Base-by-base conservation (phyloP, 2,888 invertebrate species). In the Diplazon laetatorius region DNA sequence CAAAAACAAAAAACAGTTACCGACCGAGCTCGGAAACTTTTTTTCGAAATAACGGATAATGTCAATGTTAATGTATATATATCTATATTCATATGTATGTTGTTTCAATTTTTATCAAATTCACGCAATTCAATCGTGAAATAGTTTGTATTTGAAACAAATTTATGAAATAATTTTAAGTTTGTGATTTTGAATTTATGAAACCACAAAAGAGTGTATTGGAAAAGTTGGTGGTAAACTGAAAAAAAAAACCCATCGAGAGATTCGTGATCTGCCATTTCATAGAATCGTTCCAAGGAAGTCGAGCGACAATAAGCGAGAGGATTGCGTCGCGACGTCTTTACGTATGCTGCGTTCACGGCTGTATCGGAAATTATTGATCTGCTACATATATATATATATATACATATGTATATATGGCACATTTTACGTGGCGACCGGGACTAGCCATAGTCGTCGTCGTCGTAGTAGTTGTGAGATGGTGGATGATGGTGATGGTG, bases 361-460 rank as follows among this genome's bases (percentile, higher is more conserved):
- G 78, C 79, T 82, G 82, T 85, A 88, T 88, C 84, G 85, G 85
- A 83, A 86, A 87, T 87, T 88, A 88, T 88, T 88, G 88, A 88
- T 88, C 87, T 86, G 83, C 81, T 18, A 79, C 73, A 82, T 84
- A 82, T 81, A 77, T 18, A 79, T 73, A 82, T 84, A 82, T 81
- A 77, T n/a, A n/a, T n/a, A n/a, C n/a, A n/a, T n/a, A n/a, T n/a
- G n/a, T n/a, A n/a, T n/a, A n/a, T n/a, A n/a, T 77, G 68, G 71
- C 62, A 42, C 48, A 48, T 39, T 52, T 3, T 68, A 75, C 71
- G 66, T 68, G 70, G 74, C 69, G 69, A 74, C 65, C 77, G 65
- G 55, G 73, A 66, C 72, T 68, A 60, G 69, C 60, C n/a, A 46
- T 55, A 52, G 59, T 55, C 63, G 63, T 44, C 55, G 71, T 55